Base-by-base conservation (phyloP, 2,113 vertebrate species). In the Melanotaenia duboulayi region DNA sequence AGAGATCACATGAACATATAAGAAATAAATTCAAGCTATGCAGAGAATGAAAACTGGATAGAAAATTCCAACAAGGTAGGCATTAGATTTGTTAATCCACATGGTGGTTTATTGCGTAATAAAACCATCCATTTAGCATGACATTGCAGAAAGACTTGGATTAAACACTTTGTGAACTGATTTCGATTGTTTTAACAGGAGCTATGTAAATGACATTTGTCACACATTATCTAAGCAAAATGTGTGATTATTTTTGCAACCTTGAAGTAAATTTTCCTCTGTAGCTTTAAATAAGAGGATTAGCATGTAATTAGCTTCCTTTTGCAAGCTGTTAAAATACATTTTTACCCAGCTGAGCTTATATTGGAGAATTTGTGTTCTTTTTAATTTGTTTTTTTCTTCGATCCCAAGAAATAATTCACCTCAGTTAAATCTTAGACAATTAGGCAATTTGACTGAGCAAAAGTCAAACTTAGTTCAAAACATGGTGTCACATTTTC, bases 341-440 rank as follows among this genome's bases (percentile, higher is more conserved):
- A 0, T 37, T 64, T 68, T 44, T 25, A 24, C 50, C 42, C 13
- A 28, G 12, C n/a, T 51, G 19, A 44, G 19, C 17, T 51, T 46
- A 24, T 56, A 56, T 39, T 28, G 12, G 20, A 50, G 25, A 35
- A 32, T 12, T 39, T 69, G 1, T 1, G 42, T 37, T 57, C 44
- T 32, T 20, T 63, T 23, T 20, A 56, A 13, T 35, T 42, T n/a
- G n/a, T n/a, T 8, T 8, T 37, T 51, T 22, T 35, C 51, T 49
- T 35, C 48, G 4, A 39, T 66, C 22, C 51, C 46, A 40, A 25
- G 24, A 57, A 51, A 65, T 39, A 32, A 52, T 35, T 32, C 32
- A 51, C 48, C 55, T 72, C 55, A 39, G 2, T 55, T 50, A 37
- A 37, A 25, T 44, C 23, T 62, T 46, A 62, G 55, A 63, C 46